phyloP scores from a whole-genome alignment of 64 coral and sea anemone genomes.

The Pachyseris speciosa region DNA sequence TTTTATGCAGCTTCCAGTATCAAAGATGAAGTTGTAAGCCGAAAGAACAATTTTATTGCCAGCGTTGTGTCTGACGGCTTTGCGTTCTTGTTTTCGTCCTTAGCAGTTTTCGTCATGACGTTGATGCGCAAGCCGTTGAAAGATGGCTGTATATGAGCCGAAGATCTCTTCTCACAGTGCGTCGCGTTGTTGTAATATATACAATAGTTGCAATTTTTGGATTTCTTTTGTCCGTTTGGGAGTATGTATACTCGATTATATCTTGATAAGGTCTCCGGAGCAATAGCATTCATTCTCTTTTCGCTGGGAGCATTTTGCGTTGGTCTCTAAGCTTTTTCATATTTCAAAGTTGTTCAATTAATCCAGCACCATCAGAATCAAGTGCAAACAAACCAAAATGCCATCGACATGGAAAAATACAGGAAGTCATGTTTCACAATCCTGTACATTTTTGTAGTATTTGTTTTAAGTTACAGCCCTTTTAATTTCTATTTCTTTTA shows the following conservation, averaged over 20 bases:
- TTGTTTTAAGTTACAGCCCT: background rate
- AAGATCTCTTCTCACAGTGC: too few relatives aligned
- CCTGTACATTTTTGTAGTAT: background rate
- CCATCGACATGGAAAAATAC: background rate
- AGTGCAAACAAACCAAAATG: background rate
- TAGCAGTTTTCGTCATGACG: background rate
- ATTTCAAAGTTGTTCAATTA: background rate
- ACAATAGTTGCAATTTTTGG: too few relatives aligned
- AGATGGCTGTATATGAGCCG: too few relatives aligned
- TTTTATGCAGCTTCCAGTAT: background rate
- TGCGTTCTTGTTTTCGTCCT: background rate
- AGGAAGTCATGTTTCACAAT: background rate
- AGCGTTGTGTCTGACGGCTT: background rate
- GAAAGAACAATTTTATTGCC: background rate
- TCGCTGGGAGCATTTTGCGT: too few relatives aligned
- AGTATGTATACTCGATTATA: too few relatives aligned
- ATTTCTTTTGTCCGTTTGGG: too few relatives aligned
- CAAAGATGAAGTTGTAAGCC: background rate
- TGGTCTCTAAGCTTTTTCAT: background rate
- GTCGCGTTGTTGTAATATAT: background rate
- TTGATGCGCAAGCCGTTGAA: background rate
- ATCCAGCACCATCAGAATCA: background rate
- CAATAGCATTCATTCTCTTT: too few relatives aligned
- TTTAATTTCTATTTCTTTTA: background rate
- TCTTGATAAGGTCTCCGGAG: too few relatives aligned